These are phyloP conservation scores for Numenius phaeopus DNA, from an alignment of 2,797 vertebrate genomes.

Conservation along the genomic window DNA sequence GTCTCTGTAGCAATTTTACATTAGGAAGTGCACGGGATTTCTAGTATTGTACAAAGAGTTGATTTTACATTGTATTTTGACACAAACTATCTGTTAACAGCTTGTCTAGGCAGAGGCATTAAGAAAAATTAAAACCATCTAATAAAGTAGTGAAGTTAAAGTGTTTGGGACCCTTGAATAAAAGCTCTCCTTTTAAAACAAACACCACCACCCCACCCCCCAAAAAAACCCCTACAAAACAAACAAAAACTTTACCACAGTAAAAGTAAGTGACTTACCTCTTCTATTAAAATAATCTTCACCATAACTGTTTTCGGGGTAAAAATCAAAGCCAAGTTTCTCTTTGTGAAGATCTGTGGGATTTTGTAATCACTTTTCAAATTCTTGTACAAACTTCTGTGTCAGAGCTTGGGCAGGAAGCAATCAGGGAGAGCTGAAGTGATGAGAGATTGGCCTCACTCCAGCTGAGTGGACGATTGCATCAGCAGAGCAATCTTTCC, in stretches of 20 bases:
- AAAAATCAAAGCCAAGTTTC: background rate
- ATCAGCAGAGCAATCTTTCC: background rate
- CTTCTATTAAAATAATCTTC: background rate
- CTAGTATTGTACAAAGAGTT: background rate
- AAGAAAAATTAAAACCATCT: background rate
- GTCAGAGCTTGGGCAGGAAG: background rate
- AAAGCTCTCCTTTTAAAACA: background rate
- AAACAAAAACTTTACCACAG: background rate
- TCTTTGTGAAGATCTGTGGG: background rate
- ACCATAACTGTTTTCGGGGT: background rate
- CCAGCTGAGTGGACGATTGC: conserved; percentile 5
- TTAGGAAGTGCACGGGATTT: background rate
- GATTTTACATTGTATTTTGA: background rate
- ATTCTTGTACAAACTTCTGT: background rate
- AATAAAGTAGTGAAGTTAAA: background rate
- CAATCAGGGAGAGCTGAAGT: background rate
- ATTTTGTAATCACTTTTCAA: background rate
- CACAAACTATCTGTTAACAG: background rate
- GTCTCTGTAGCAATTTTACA: background rate
- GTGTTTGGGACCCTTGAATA: background rate
- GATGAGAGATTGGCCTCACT: background rate
- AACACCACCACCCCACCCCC: rapidly evolving
- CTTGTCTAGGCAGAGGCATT: background rate
- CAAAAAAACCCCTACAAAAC: background rate
- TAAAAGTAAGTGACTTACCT: background rate